Base-by-base conservation (phyloP, 2,113 vertebrate species). In the Oostethus manadensis region DNA sequence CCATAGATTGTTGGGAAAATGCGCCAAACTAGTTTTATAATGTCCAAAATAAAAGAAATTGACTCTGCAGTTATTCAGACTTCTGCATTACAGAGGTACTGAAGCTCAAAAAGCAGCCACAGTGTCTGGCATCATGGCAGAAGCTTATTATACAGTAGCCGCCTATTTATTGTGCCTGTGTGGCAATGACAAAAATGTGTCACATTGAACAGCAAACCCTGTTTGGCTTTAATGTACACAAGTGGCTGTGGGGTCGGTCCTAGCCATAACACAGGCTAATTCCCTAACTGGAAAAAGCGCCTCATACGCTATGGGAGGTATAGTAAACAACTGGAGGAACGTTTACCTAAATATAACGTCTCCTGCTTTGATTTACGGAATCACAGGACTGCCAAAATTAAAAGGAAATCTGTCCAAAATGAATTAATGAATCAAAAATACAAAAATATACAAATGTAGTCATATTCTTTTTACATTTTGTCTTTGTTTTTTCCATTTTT, bases 211-310 rank as follows among this genome's bases (percentile, higher is more conserved):
- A n/a, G n/a, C 64, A 70, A 66, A 65, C 66, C 78, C 71, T 80
- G 83, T 64, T 58, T 70, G 56, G 18, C 38, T 47, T 22, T 47
- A 44, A 45, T 80, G 60, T 60, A 58, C 65, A 61, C 50, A 40
- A 14, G 64, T 22, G 77, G 35, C 35, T 61, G 70, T 75, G 58
- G 74, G 70, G 62, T 33, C 71, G 81, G 67, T 60, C 43, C 3
- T 48, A 84, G 80, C 60, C 82, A 85, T 81, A 86, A 86, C 79
- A 84, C 1, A 29, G 57, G 44, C 56, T 72, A 63, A 61, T 73
- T 56, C 51, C 53, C 1, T 53, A 57, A 64, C 48, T 47, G 33
- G 46, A 60, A 57, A 56, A 56, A 7, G 40, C 17, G 42, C 70
- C 9, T 77, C 62, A 44, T 3, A 20, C 59, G 53, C 18, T 1